Evolutionary conservation across 2,797 vertebrate genomes (phyloP), one percentile per base, ranked within the genome.

Genomic region (Centropyge bicolor): DNA sequence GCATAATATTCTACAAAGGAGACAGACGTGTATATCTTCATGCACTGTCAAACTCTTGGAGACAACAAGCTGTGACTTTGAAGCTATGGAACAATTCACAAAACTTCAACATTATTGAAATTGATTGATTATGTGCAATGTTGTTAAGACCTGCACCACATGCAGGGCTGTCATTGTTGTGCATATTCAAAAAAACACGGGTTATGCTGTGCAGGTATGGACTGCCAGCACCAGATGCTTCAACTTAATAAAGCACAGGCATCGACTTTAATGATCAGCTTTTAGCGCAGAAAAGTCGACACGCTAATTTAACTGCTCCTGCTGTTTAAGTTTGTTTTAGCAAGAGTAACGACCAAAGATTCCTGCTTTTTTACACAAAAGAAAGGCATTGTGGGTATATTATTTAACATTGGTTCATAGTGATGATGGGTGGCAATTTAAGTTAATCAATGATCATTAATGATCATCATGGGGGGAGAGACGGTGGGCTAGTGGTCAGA

Each of bases 391-490:
- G 5, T 27, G 27, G 1, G 7, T 46, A 2, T 14, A 16, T 36
- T 49, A n/a, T 62, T 43, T 4, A 51, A 3, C 51, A 35, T 3
- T 40, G 52, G 7, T 81, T 43, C 4, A 60, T 14, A 61, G 10
- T 68, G 43, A 56, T 38, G n/a, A 43, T 17, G 4, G 14, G 1
- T 22, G 6, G 36, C 41, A 41, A 60, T 56, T 67, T 45, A 54
- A 49, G n/a, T 27, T 12, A 17, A 62, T 81, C 45, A 54, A 31
- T 49, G 17, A 46, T 54, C 14, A 57, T n/a, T 45, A 38, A 27
- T n/a, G n/a, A n/a, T n/a, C n/a, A n/a, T n/a, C n/a, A n/a, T n/a
- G n/a, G n/a, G n/a, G n/a, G n/a, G n/a, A n/a, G n/a, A n/a, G n/a
- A n/a, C n/a, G n/a, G n/a, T n/a, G n/a, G n/a, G n/a, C n/a, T n/a